These are phyloP conservation scores for Perithous albicinctus DNA, from an alignment of 2,888 invertebrate genomes.

Conservation along the genomic window DNA sequence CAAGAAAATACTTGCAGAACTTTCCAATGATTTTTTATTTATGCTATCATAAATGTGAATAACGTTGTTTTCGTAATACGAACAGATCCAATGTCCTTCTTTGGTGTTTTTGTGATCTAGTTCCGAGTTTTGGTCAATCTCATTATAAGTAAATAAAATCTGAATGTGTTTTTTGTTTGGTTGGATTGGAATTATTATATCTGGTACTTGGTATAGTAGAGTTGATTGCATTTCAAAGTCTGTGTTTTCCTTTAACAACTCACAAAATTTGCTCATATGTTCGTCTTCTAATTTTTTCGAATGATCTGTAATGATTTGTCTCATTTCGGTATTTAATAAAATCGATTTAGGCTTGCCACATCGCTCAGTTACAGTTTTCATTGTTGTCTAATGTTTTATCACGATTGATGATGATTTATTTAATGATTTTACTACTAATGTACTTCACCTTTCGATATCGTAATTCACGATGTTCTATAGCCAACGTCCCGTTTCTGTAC, in stretches of 20 bases:
- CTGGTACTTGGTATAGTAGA: conserved; percentile 38
- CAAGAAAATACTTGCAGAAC: conserved; percentile 4
- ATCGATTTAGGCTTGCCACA: background rate
- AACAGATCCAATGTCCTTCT: conserved; percentile 35
- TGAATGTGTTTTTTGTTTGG: conserved; percentile 11
- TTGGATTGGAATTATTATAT: conserved; percentile 22
- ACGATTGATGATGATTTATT: background rate
- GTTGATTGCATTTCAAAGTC: conserved; percentile 41
- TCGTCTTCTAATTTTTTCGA: conserved; percentile 43
- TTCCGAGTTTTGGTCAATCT: background rate
- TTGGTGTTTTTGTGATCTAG: background rate
- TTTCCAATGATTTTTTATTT: conserved; percentile 5
- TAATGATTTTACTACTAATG: background rate
- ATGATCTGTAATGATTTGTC: conserved; percentile 6
- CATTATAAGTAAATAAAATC: conserved; percentile 18
- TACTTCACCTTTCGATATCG: background rate
- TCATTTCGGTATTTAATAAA: conserved; percentile 23
- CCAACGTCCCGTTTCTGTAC: background rate
- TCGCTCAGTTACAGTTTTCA: background rate
- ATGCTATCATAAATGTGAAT: conserved; percentile 26
- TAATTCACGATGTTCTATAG: background rate
- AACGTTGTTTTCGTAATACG: conserved; percentile 19
- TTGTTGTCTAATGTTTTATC: background rate
- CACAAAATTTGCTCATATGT: conserved; percentile 36
- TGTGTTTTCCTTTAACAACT: conserved; percentile 34